Evolutionary conservation across 2,888 invertebrate species (phyloP).

Genomic region (Chrysotoxum bicinctum): DNA sequence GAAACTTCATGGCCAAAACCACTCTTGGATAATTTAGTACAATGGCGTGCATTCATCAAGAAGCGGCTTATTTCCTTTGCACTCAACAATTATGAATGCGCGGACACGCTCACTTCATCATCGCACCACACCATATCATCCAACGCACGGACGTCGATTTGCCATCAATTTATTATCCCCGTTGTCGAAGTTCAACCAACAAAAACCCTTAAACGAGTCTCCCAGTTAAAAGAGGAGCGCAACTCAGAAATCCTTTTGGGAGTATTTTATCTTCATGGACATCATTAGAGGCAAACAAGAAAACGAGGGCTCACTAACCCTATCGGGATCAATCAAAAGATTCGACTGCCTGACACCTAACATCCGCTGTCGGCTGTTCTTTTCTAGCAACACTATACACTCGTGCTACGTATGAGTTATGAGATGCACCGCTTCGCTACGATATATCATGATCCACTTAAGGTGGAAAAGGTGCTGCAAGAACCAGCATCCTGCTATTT

Average conservation of each 20-base stretch:
- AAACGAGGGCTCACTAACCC: constrained; percentile 16
- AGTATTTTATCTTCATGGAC: constrained; percentile 24
- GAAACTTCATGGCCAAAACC: constrained; percentile 8
- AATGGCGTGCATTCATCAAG: constrained; percentile 60
- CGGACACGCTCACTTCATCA: constrained; percentile 68
- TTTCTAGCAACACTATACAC: constrained; percentile 25
- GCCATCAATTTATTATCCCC: constrained; percentile 55
- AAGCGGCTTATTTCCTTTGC: constrained; percentile 4
- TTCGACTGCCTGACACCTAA: constrained; percentile 65
- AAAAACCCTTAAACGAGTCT: neutral
- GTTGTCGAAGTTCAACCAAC: constrained; percentile 3
- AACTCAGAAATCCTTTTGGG: constrained; percentile 47
- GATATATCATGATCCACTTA: constrained; percentile 60
- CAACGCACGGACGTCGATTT: neutral
- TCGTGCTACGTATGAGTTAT: constrained; percentile 51
- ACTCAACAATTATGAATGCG: constrained; percentile 59
- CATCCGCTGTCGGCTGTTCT: constrained; percentile 59
- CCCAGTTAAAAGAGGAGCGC: neutral
- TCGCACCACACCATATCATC: constrained; percentile 33
- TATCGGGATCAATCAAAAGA: constrained; percentile 65
- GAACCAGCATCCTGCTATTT: constrained; percentile 34
- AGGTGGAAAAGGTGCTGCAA: constrained; percentile 39
- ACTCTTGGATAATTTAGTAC: constrained; percentile 48
- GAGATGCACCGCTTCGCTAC: constrained; percentile 4
- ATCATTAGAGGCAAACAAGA: constrained; percentile 6